Base-by-base conservation (phyloP, 1,140 invertebrate genomes). In the Micrasema minimum region DNA sequence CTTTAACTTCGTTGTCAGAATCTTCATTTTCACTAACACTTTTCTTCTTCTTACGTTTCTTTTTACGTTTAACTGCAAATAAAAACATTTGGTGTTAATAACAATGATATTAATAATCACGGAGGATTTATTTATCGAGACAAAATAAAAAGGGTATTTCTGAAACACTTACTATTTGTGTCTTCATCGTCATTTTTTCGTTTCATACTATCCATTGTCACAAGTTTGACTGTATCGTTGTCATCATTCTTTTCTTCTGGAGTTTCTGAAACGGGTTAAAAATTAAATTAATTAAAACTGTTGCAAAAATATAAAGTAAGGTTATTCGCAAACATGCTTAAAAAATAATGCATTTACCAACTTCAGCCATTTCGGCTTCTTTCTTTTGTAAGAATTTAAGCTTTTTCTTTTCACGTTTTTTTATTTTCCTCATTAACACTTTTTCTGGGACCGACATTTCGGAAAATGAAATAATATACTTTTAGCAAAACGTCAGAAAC, bases 361-460 rank as follows among this genome's bases (percentile, higher is more conserved):
- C 31, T 50, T 61, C 57, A 3, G 43, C 67, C 74, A 78, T 75
- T 69, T 77, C 76, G 53, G 69, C 75, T 80, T 85, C 83, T 76
- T 87, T 88, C 77, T 85, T 83, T 76, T 87, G 84, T 7, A 86
- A 78, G 53, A 86, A 80, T 75, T 88, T 87, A 37, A 90, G 80
- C 79, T 91, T 92, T 69, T 87, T 89, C 75, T 91, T 90, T 77
- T 93, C 91, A 9, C 89, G 84, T 77, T 92, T 92, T 66, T 89
- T 91, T 64, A 93, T 90, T 82, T 93, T 94, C 65, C 90, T 84
- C 85, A 92, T 90, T 61, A 93, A 82, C 20, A 93, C 85, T 83
- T 93, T 92, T 66, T 93, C 90, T 35, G 90, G 88, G 1, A 92
- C 86, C 61, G 90, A 89, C 90, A 93, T 93, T 75, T 78, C 41